Conservation (phyloP, 2,797 vertebrate genomes). For the Onychomys arenicola region DNA sequence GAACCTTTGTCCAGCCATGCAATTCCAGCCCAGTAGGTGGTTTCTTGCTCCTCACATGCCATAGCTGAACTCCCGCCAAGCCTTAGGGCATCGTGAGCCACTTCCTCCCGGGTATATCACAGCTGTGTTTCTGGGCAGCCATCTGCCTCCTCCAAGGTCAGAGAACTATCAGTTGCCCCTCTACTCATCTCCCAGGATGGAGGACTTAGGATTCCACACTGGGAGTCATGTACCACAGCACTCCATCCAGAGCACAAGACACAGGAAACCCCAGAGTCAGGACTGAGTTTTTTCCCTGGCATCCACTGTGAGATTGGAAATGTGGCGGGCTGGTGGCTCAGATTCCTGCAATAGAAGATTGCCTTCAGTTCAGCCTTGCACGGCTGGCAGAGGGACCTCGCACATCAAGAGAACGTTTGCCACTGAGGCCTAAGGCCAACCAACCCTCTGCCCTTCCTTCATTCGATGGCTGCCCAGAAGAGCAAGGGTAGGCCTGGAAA, state of each 20-base stretch:
- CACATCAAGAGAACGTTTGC: neutral
- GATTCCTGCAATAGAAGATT: fast-evolving
- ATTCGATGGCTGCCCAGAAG: neutral
- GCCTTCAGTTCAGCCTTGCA: neutral
- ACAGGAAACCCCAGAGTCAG: neutral
- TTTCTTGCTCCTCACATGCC: neutral
- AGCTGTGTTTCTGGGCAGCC: neutral
- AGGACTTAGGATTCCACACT: fast-evolving
- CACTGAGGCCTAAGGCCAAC: neutral
- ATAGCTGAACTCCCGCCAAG: neutral
- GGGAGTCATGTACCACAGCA: neutral
- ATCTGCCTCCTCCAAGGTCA: neutral
- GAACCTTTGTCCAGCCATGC: fast-evolving
- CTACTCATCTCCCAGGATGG: neutral
- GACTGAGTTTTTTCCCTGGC: fast-evolving
- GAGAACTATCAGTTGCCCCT: neutral
- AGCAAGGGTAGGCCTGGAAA: neutral
- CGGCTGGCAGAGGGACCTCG: no score
- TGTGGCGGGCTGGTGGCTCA: neutral
- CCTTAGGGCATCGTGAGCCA: fast-evolving
- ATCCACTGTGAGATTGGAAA: neutral
- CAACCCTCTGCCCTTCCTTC: neutral
- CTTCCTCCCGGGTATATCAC: neutral
- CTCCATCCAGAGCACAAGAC: neutral
- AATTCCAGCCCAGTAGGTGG: fast-evolving